A percentile compares a stretch with the other conserved stretches of the same genome.
These are phyloP conservation scores for Gavialis gangeticus DNA, from an alignment of 2,113 vertebrate species.

Conservation along the genomic window DNA sequence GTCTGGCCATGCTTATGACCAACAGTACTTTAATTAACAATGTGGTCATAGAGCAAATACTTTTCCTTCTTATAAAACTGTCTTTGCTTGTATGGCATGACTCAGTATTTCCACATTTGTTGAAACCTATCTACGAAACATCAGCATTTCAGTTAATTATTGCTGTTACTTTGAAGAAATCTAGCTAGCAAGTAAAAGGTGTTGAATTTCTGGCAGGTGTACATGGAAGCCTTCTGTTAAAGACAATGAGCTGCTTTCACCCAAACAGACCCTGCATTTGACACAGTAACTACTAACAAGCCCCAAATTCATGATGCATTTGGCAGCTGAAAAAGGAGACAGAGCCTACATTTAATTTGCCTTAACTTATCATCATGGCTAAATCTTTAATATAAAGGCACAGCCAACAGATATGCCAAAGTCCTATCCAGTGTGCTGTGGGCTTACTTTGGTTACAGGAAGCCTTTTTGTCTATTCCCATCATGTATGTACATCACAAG, in stretches of 20 bases:
- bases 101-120: constrained; percentile 44
- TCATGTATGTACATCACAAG: constrained; percentile 24
- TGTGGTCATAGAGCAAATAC: constrained; percentile 44
- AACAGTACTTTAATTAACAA: constrained; percentile 57
- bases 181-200: neutral
- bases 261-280: neutral
- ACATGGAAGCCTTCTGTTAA: neutral
- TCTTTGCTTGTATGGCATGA: neutral
- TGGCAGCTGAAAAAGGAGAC: neutral
- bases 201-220: accelerated
- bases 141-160: constrained; percentile 17
- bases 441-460: neutral
- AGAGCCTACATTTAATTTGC: neutral
- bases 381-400: neutral
- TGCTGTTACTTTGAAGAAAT: neutral
- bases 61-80: constrained; percentile 44
- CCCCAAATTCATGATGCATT: neutral
- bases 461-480: neutral
- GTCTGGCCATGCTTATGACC: neutral
- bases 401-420: neutral
- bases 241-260: accelerated
- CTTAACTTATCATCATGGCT: neutral
- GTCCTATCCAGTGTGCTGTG: neutral
- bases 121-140: neutral
- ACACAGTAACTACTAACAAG: accelerated